Percentiles rank a stretch among this genome's conserved stretches.
Evolutionary conservation across 2,113 vertebrate species (phyloP).

Genomic region (Phalacrocorax pelagicus): DNA sequence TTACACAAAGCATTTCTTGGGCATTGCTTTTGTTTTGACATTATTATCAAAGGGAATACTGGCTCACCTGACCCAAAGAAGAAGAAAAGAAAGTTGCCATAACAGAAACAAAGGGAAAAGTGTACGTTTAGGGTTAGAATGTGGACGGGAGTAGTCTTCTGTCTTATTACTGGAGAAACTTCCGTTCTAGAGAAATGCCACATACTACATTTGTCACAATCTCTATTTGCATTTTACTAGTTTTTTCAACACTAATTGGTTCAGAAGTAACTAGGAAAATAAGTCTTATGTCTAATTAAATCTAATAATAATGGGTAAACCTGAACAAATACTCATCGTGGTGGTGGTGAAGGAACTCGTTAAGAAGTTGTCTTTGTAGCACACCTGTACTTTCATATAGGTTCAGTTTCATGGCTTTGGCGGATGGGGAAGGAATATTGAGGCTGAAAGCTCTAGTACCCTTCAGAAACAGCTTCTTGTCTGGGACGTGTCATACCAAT

Average conservation of each 20-base stretch:
- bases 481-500: fast-evolving
- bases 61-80: not conserved
- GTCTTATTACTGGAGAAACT: fast-evolving
- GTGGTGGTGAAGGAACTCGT: not conserved
- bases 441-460: not conserved
- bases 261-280: not conserved
- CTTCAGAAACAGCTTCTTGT: not conserved
- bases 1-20: not conserved
- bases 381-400: not conserved
- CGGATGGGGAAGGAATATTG: not conserved
- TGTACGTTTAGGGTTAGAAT: not conserved
- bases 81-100: fast-evolving
- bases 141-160: not conserved
- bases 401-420: not conserved
- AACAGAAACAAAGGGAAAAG: not conserved
- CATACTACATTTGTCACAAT: not conserved
- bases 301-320: not conserved
- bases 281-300: not conserved
- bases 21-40: not conserved
- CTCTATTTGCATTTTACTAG: not conserved
- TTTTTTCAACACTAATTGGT: not conserved
- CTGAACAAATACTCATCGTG: fast-evolving
- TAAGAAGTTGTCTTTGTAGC: not conserved
- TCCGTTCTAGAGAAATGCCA: not conserved
- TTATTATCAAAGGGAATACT: not conserved